Evolutionary conservation across 2,113 vertebrate genomes (phyloP), one percentile per base, ranked within the genome.

Genomic region (Petrocephalus microphthalmus): DNA sequence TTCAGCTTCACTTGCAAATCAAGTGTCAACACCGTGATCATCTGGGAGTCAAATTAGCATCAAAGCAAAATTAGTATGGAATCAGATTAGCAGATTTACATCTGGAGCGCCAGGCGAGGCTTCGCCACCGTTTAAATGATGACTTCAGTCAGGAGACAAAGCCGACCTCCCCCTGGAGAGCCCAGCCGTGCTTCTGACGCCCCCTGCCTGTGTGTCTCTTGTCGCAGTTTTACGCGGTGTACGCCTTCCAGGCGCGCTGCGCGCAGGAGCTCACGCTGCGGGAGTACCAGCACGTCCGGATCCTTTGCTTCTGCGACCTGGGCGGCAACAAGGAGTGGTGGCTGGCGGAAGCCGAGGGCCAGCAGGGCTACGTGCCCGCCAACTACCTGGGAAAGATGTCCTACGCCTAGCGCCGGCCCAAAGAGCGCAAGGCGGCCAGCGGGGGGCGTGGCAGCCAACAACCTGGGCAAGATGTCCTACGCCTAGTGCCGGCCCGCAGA

Each of bases 331-430:
- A 96, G 89, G 97, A 99, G 81, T 99, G 98, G 98, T 99, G 98
- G 98, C 90, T 99, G 71, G 98, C 97, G 0, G 98, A 99, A 94
- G 95, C 95, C 2, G 95, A 97, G 19, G 98, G 98, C 56, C 97
- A 97, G 90, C 97, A 90, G 89, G 98, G 98, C 52, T 99, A 99
- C 0, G 97, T 99, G 10, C 98, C 98, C 0, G 98, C 98, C 85
- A 99, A 98, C 95, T 98, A 98, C 90, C 96, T 99, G 0, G 97
- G 98, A 85, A 99, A 95, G 94, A 99, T 99, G 98, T 98, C 97
- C 37, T 99, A 99, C 0, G 97, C 98, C 20, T 99, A 94, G 89
- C 49, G 91, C 15, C 20, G 7, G 78, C 15, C 71, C 47, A 10
- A 1, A 25, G 84, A 49, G 29, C 54, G 11, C 60, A 64, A 10